Evolutionary conservation across 2,888 invertebrate genomes (phyloP), one percentile per base, ranked within the genome.

Genomic region (Drosophila meridionalis): DNA sequence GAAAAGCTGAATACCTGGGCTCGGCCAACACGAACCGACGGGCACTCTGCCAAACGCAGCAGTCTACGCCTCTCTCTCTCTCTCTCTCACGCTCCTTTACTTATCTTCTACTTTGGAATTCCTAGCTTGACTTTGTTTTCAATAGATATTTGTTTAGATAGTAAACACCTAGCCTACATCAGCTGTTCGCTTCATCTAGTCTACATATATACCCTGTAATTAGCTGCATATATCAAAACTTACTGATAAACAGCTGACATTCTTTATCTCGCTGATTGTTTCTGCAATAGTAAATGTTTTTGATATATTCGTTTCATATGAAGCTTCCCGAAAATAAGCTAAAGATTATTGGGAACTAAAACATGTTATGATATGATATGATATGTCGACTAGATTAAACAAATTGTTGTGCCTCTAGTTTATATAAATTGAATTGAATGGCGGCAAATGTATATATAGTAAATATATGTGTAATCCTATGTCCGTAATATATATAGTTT

Each of bases 41-140:
- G 26, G 12, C 40, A 63, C 76, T 28, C 63, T 60, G 55, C 48
- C 38, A 30, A 26, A 26, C 28, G 28, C 7, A 30, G n/a, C 4
- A 32, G 20, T 26, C 20, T 38, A 26, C 38, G 28, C n/a, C 26
- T 38, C 2, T 3, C 34, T 34, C 32, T 32, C 11, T 30, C 14
- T 48, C 48, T 30, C 48, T 14, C 12, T 14, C 36, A 9, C 36
- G 1, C 9, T 36, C 50, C 6, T 38, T 6, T 38, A 0, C 11
- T 14, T 30, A 14, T 40, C 4, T n/a, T 5, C n/a, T n/a, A 7
- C n/a, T n/a, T 40, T 14, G 6, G 3, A 40, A 40, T 7, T 5
- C 12, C 0, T 20, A 26, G 36, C 38, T 38, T 4, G 38, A 6
- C 12, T 53, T 26, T 7, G 47, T 3, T 12, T 7, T 47, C 3